Evolutionary conservation across 2,888 invertebrate species (phyloP), one percentile per base, ranked within the genome.

Genomic region (Drosophila yooni): DNA sequence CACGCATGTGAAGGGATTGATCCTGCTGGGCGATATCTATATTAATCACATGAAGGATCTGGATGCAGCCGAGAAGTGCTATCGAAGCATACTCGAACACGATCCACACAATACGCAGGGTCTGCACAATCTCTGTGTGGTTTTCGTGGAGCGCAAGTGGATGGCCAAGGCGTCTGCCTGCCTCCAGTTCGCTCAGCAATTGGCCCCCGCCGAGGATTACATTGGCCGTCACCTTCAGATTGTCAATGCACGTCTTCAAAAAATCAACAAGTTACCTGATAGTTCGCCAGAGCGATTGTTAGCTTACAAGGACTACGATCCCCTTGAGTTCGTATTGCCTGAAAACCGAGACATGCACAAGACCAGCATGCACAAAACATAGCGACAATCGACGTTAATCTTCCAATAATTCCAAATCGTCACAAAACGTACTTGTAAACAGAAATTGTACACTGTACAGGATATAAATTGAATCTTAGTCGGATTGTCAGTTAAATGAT

Each of bases 21-120:
- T 99, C 83, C 94, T 99, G 38, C 94, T 99, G 18, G 99, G 99
- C 15, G 99, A 99, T 92, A 98, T 99, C 91, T 98, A 98, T 93
- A 98, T 99, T 77, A 99, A 99, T 93, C 97, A 97, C 81, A 96
- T 98, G 89, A 98, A 98, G 92, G 98, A 99, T 93, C 93, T 98
- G 91, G 97, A 98, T 92, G 97, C 98, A 3, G 99, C 99, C 27
- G 98, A 99, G 94, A 96, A 97, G 96, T 98, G 98, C 92, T 99
- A 99, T 94, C 95, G 96, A 62, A 95, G 96, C 76, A 98, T 99
- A 82, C 93, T 99, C 18, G 96, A 96, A 84, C 93, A 97, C 76
- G 98, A 99, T 86, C 96, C 98, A 0, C 96, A 96, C 82, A 98
- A 99, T 92, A 97, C 98, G 74, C 99, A 99, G 94, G 99, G 98